Base-by-base conservation (phyloP, 2,113 vertebrate genomes). In the Corapipo altera region DNA sequence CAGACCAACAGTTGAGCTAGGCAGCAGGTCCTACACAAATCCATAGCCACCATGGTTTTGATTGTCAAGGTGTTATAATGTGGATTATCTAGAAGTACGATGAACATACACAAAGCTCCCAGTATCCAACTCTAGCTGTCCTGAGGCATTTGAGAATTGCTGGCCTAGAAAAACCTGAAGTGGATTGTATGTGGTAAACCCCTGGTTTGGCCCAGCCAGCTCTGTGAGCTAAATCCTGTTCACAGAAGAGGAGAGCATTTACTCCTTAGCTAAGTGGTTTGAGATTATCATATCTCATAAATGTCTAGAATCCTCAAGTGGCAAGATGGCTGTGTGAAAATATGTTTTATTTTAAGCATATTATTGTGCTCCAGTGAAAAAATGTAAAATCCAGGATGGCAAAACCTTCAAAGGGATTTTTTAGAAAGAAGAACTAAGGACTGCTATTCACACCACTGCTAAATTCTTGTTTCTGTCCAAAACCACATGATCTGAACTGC, bases 311-410 rank as follows among this genome's bases (percentile, higher is more conserved):
- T 94, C 46, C 88, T 96, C 67, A 20, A 54, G 64, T 83, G 82
- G 28, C 79, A 97, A 94, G 77, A 28, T 55, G 54, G 54, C 39
- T 1, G 15, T 77, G 73, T 83, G 88, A 80, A 90, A 95, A 95
- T 80, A 59, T 16, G 3, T 79, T 89, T 89, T 97, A 95, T 97
- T 98, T 97, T 97, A 96, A 97, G 88, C 80, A 67, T 49, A 37
- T 88, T 93, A 85, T 49, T 82, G 52, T 94, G 32, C 65, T 95
- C 43, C 57, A 37, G 66, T 91, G 85, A 95, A 93, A 95, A 97
- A 94, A 88, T 91, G 77, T 48, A 91, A 97, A 96, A 81, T 92
- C 48, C 49, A 57, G 39, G 58, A 96, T 95, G 55, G 33, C 77
- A 94, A 89, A 22, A 39, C 26, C 88, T 94, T 89, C 49, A 89